Conservation (phyloP, 2,797 vertebrate genomes). For the Perodicticus potto region DNA sequence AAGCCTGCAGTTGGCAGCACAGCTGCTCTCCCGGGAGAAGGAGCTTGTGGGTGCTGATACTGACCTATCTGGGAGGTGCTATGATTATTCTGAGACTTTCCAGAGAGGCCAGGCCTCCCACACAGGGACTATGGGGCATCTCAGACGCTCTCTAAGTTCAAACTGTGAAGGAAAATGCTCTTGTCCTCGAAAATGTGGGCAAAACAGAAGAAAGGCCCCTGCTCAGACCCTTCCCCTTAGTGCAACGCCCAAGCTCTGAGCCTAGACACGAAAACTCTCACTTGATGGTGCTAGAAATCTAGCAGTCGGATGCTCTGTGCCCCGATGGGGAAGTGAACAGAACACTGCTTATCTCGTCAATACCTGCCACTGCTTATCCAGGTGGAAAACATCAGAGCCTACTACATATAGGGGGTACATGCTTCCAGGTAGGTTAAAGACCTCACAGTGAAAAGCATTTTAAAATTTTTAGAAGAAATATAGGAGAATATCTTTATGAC, state of each 20-base stretch:
- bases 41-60: too few relatives aligned
- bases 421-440: not conserved
- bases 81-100: not conserved
- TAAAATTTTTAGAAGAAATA: not conserved
- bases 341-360: too few relatives aligned
- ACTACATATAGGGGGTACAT: not conserved
- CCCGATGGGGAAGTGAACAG: not conserved
- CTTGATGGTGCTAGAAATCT: accelerated
- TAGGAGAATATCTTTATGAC: not conserved
- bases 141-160: not conserved
- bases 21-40: not conserved
- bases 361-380: accelerated
- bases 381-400: not conserved
- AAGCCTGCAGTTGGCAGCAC: not conserved
- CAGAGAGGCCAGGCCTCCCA: not conserved
- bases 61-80: not conserved
- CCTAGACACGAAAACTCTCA: not conserved
- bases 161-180: not conserved
- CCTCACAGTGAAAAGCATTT: not conserved
- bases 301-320: not conserved
- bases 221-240: not conserved
- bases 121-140: not conserved
- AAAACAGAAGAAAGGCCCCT: not conserved
- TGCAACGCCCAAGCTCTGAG: not conserved
- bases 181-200: accelerated